phyloP scores from a whole-genome alignment of 2,888 invertebrate species.

The Nemurella pictetii region DNA sequence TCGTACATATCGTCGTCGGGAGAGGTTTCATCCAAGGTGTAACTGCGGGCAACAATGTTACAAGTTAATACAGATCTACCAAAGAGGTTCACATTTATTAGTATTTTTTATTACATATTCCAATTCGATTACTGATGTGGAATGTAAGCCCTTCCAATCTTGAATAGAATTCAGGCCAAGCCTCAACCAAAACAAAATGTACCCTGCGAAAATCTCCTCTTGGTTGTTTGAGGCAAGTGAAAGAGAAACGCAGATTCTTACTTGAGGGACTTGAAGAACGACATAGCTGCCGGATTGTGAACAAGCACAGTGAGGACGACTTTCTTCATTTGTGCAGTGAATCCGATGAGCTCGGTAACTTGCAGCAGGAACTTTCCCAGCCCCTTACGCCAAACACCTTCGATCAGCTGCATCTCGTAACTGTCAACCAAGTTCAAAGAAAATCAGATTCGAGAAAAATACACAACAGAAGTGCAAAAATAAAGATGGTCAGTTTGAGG shows the following conservation, averaged over 20 bases:
- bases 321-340: constrained; percentile 73
- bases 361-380: constrained; percentile 81
- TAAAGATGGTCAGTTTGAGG: too few species aligned
- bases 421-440: constrained; percentile 56
- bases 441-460: too few species aligned
- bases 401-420: constrained; percentile 85
- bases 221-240: too few species aligned
- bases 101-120: too few species aligned
- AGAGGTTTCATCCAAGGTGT: constrained; percentile 66
- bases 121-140: too few species aligned
- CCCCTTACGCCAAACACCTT: constrained; percentile 71
- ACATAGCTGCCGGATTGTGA: constrained; percentile 69
- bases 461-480: too few species aligned
- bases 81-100: constrained; percentile 15
- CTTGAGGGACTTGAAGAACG: constrained; percentile 79
- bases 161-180: too few species aligned
- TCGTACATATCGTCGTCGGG: constrained; percentile 63
- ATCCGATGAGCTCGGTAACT: constrained; percentile 71
- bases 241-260: constrained; percentile 50
- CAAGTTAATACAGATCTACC: constrained; percentile 11
- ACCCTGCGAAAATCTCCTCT: too few species aligned
- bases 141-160: too few species aligned
- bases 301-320: constrained; percentile 82
- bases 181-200: too few species aligned
- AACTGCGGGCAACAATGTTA: constrained; percentile 54